Evolutionary conservation across 2,797 vertebrate species (phyloP).

Genomic region (Microctenopoma lineatum): DNA sequence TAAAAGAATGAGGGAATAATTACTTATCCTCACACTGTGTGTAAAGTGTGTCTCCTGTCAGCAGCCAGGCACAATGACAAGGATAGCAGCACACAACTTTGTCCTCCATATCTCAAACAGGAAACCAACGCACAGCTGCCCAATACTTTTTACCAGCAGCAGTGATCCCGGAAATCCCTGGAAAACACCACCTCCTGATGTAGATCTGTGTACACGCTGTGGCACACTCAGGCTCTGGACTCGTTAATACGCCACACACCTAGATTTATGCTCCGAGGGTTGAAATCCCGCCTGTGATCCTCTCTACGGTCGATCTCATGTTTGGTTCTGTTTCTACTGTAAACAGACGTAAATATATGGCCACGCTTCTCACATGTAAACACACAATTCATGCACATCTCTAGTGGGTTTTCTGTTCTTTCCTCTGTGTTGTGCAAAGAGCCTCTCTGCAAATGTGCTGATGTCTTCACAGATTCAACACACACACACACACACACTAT

Average conservation of each 20-base stretch:
- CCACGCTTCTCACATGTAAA: neutral
- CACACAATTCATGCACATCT: constrained; percentile 18
- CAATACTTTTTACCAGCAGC: constrained; percentile 1
- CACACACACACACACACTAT: neutral
- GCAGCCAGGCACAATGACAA: constrained; percentile 38
- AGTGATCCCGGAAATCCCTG: constrained; percentile 8
- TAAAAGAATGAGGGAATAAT: constrained; percentile 58
- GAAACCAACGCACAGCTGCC: constrained; percentile 14
- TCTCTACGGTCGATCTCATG: neutral
- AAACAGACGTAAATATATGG: constrained; percentile 15
- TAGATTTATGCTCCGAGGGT: constrained; percentile 3
- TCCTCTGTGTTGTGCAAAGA: constrained; percentile 2
- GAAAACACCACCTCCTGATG: constrained; percentile 32
- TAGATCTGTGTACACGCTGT: constrained; percentile 24
- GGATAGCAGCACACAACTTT: constrained; percentile 24
- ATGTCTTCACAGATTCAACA: constrained; percentile 49
- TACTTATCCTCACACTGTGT: constrained; percentile 59
- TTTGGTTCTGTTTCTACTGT: neutral
- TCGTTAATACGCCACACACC: constrained; percentile 20
- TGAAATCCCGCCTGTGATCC: constrained; percentile 16
- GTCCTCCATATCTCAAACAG: constrained; percentile 14
- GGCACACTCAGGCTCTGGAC: constrained; percentile 7
- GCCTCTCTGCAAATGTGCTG: constrained; percentile 64
- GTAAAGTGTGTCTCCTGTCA: constrained; percentile 60
- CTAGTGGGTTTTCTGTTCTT: constrained; percentile 9